Evolutionary conservation across 2,888 invertebrate genomes (phyloP).

Genomic region (Latrodectus elegans): DNA sequence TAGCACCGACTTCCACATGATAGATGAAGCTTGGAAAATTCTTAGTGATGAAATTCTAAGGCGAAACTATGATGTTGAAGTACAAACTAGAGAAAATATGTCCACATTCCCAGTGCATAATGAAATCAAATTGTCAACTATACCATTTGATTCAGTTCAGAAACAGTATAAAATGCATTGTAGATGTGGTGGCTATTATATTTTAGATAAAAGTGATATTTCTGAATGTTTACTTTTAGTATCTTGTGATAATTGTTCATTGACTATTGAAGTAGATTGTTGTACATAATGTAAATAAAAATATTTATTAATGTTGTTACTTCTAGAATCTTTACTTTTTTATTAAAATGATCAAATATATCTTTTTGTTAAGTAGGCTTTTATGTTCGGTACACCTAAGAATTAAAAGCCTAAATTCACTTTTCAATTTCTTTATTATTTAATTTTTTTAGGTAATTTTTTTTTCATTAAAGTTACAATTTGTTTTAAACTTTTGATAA

Average conservation of each 20-base stretch:
- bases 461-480: too few species aligned
- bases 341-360: too few species aligned
- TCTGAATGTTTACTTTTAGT: constrained; percentile 20
- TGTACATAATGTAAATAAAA: too few species aligned
- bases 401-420: too few species aligned
- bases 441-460: too few species aligned
- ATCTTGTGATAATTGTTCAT: constrained; percentile 59
- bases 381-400: too few species aligned
- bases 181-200: constrained; percentile 56
- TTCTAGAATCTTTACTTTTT: too few species aligned
- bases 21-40: constrained; percentile 67
- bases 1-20: constrained; percentile 12
- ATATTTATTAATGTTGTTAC: too few species aligned
- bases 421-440: too few species aligned
- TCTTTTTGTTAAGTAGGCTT: too few species aligned
- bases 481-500: too few species aligned
- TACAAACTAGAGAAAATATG: constrained; percentile 16
- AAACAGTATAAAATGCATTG: constrained; percentile 40
- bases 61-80: constrained; percentile 54
- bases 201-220: constrained; percentile 19
- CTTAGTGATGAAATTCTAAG: constrained; percentile 42
- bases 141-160: background rate
- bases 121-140: constrained; percentile 29
- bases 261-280: constrained; percentile 55
- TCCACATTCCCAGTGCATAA: constrained; percentile 34